Evolutionary conservation across 2,888 invertebrate genomes (phyloP).

Genomic region (Macrostomum cliftonense): DNA sequence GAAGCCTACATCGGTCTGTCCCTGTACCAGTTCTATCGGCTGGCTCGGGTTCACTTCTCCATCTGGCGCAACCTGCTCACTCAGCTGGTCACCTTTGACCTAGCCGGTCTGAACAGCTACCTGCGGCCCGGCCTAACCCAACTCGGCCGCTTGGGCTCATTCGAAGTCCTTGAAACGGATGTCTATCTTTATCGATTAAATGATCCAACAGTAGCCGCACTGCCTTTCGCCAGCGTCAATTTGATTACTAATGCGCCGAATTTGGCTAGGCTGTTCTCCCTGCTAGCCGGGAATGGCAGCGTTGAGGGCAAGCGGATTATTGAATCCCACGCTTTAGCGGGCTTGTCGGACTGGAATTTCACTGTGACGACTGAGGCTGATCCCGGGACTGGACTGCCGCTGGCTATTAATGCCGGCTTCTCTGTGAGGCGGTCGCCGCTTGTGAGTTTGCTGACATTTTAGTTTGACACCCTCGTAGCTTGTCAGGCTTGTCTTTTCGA

Average conservation of each 20-base stretch:
- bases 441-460: not conserved
- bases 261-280: conserved; percentile 4
- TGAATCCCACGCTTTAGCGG: not conserved
- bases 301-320: not conserved
- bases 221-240: conserved; percentile 19
- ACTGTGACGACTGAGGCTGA: conserved; percentile 12
- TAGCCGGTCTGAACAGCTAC: conserved; percentile 17
- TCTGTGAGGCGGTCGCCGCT: not conserved
- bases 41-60: conserved; percentile 16
- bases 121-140: not conserved
- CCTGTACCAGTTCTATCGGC: conserved; percentile 20
- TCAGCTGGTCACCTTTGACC: conserved; percentile 17
- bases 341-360: conserved; percentile 1
- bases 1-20: conserved; percentile 31
- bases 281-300: too few species aligned
- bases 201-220: conserved; percentile 20
- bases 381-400: conserved; percentile 18
- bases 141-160: too few species aligned
- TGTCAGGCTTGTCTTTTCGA: too few species aligned
- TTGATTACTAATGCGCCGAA: conserved; percentile 14
- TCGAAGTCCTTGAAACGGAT: not conserved
- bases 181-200: conserved; percentile 17
- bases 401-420: conserved; percentile 14
- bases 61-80: conserved; percentile 11
- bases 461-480: too few species aligned